phyloP scores from a whole-genome alignment of 2,797 vertebrate species.

The Tenualosa ilisha region DNA sequence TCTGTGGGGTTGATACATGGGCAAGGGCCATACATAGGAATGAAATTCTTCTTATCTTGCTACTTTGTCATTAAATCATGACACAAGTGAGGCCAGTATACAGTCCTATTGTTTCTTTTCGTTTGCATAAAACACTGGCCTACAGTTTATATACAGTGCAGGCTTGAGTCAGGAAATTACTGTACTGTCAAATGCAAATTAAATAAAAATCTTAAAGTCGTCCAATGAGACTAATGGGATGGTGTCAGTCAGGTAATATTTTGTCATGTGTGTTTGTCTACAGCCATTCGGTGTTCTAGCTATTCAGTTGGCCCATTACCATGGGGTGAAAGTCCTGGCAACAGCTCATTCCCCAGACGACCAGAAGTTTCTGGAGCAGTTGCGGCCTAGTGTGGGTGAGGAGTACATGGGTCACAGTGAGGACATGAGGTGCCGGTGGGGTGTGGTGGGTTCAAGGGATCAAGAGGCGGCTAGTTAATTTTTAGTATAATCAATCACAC shows the following conservation, averaged over 20 bases:
- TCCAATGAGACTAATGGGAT: neutral
- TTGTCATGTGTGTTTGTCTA: neutral
- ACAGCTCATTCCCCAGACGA: constrained; percentile 82
- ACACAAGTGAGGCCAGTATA: no score
- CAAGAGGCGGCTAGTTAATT: neutral
- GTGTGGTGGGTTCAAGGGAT: neutral
- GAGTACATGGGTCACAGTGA: constrained; percentile 1
- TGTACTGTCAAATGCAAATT: no score
- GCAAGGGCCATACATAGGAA: no score
- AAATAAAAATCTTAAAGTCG: neutral
- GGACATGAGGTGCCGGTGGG: neutral
- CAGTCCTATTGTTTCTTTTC: no score
- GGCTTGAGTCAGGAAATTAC: no score
- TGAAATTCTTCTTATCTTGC: no score
- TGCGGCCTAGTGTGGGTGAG: constrained; percentile 83
- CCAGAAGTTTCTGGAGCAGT: constrained; percentile 85
- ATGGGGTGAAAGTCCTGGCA: constrained; percentile 88
- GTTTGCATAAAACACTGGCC: no score
- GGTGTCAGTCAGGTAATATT: neutral
- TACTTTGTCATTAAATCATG: no score
- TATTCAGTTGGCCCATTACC: constrained; percentile 89
- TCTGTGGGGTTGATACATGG: no score
- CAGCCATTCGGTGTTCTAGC: constrained; percentile 88
- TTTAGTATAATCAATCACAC: neutral
- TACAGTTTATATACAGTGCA: no score